Percentiles rank a stretch among this genome's conserved stretches.
Conservation (phyloP, 2,888 invertebrate species). For the Drosophila mercatorum region DNA sequence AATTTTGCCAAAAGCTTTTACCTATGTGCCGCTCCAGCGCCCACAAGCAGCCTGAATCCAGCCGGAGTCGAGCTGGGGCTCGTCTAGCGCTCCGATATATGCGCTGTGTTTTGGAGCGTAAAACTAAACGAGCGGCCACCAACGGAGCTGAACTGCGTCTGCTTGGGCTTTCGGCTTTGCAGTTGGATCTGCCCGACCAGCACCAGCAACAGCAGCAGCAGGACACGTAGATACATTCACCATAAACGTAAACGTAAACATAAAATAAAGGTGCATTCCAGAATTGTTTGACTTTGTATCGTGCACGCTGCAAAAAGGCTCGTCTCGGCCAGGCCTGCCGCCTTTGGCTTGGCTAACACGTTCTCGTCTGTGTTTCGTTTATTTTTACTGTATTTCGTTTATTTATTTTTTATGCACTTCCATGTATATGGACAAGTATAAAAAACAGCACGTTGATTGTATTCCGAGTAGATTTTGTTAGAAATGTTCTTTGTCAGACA, state of each 20-base stretch:
- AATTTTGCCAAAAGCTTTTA: conserved; percentile 79
- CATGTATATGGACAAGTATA: conserved; percentile 1
- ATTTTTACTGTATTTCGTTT: conserved; percentile 44
- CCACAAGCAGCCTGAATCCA: conserved; percentile 34
- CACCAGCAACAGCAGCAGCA: conserved; percentile 17
- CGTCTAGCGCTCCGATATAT: conserved; percentile 61
- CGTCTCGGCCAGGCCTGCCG: conserved; percentile 15
- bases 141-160: conserved; percentile 55
- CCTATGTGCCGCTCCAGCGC: conserved; percentile 68
- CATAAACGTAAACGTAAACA: conserved; percentile 68
- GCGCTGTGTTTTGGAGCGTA: conserved; percentile 71
- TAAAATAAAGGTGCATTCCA: conserved; percentile 71
- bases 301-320: conserved; percentile 23
- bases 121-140: conserved; percentile 79
- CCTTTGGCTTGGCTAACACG: not conserved
- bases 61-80: not conserved
- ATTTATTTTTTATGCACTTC: conserved; percentile 65
- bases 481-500: not conserved
- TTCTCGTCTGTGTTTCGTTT: conserved; percentile 23
- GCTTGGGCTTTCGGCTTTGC: conserved; percentile 26
- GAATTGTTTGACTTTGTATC: conserved; percentile 76
- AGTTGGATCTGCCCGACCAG: conserved; percentile 16
- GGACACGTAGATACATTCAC: conserved; percentile 64
- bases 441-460: conserved; percentile 7
- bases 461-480: conserved; percentile 20